Evolutionary conservation across 2,797 vertebrate genomes (phyloP).

Genomic region (Apogon hyalosoma): DNA sequence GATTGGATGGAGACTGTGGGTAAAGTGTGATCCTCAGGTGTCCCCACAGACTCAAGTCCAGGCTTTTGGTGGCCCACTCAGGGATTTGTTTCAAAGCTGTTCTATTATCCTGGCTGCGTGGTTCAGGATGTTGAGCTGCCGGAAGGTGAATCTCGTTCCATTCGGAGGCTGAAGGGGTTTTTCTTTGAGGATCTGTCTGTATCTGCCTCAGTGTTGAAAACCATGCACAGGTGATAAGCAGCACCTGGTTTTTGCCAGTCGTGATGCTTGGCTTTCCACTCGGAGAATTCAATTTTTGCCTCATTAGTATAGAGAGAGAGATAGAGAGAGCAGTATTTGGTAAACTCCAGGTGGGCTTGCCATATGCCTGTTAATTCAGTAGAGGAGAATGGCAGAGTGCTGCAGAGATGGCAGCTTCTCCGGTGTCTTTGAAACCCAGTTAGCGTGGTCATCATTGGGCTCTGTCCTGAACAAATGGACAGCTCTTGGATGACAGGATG

Average conservation of each 20-base stretch:
- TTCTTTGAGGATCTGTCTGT: slow-evolving; percentile 9
- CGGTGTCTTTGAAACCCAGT: slow-evolving; percentile 18
- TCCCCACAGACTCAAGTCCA: slow-evolving; percentile 43
- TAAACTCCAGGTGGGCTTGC: slow-evolving; percentile 52
- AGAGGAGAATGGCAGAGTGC: slow-evolving; percentile 18
- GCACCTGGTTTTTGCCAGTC: slow-evolving; percentile 38
- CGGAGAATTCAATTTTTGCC: slow-evolving; percentile 34
- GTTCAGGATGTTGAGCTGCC: slow-evolving; percentile 22
- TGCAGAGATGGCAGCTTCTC: slow-evolving; percentile 26
- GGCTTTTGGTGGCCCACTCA: slow-evolving; percentile 51
- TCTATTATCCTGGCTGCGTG: slow-evolving; percentile 52
- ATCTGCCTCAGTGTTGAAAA: slow-evolving; percentile 8
- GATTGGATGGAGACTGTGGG: slow-evolving; percentile 32
- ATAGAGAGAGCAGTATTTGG: slow-evolving; percentile 29
- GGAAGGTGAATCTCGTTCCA: slow-evolving; percentile 22
- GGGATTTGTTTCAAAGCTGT: slow-evolving; percentile 60
- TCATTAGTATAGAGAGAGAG: slow-evolving; percentile 27
- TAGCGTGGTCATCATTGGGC: neutral
- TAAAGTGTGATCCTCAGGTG: slow-evolving; percentile 42
- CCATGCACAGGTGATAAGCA: slow-evolving; percentile 18
- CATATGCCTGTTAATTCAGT: slow-evolving; percentile 47
- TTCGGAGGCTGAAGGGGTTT: slow-evolving; percentile 10
- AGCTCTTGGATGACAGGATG: neutral
- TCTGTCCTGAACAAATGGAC: slow-evolving; percentile 24
- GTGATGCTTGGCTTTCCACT: slow-evolving; percentile 25